Base-by-base conservation (phyloP, 2,113 vertebrate species). In the Charadrius vociferus region DNA sequence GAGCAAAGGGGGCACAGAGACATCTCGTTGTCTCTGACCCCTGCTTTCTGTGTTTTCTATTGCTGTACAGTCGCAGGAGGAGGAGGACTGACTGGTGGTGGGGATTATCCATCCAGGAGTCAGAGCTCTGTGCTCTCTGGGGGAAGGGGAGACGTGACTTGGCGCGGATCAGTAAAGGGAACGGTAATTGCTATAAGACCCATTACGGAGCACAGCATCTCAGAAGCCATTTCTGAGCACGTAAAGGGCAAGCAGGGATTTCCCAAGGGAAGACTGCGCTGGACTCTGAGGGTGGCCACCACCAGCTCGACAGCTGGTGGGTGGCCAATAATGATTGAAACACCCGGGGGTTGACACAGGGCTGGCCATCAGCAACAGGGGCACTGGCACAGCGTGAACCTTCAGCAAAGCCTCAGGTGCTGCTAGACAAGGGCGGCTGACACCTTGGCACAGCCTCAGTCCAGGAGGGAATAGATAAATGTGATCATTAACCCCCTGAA, bases 291-390 rank as follows among this genome's bases (percentile, higher is more conserved):
- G 14, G 30, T 65, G 49, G 49, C 53, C 56, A 71, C n/a, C 56
- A 77, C 14, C 17, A 73, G 15, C 49, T 68, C 0, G 0, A 30
- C 34, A 56, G 59, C 30, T 26, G 7, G 19, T 3, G 10, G 17
- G 9, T 27, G 81, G 41, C 18, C 26, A 34, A 30, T 24, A 77
- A 21, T 0, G 12, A 56, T 6, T 47, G 58, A 56, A 71, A 53
- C 10, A 68, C 21, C 62, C 5, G 16, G 21, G 19, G 12, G 58
- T 15, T 55, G 74, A 56, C 13, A 11, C 17, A 21, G 70, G 10
- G 12, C 34, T 81, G 37, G 21, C 49, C 30, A 23, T 58, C 50
- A 39, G n/a, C 39, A 14, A 7, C 0, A 1, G 21, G 30, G 24
- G 2, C 17, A n/a, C 59, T 34, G 59, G 14, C 27, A 10, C 17